phyloP scores from a whole-genome alignment of 2,888 invertebrate genomes.

The Cryptus viduatorius region DNA sequence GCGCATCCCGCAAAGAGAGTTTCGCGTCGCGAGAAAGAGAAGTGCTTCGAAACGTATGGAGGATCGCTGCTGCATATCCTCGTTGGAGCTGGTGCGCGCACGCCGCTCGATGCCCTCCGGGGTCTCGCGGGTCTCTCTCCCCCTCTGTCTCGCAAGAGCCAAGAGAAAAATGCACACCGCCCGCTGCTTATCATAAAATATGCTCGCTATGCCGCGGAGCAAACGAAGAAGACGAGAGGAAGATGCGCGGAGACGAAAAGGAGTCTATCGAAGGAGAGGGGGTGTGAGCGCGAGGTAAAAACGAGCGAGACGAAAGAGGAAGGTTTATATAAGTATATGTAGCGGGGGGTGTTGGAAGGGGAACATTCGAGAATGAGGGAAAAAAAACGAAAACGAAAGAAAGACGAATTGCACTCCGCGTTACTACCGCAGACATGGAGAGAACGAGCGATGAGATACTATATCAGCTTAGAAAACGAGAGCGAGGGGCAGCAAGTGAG shows the following conservation, averaged over 20 bases:
- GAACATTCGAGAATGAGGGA: not conserved
- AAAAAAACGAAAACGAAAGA: not conserved
- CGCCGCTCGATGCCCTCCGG: conserved; percentile 63
- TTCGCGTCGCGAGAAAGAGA: conserved; percentile 66
- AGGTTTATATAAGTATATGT: conserved; percentile 14
- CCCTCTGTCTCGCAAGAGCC: conserved; percentile 38
- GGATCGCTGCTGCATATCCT: conserved; percentile 17
- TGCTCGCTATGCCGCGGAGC: conserved; percentile 75
- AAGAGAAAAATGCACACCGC: conserved; percentile 75
- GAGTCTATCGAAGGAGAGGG: not conserved
- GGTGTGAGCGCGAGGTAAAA: conserved; percentile 19
- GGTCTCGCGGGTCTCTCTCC: conserved; percentile 39
- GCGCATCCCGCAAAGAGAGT: conserved; percentile 25
- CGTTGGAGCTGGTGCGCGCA: conserved; percentile 58
- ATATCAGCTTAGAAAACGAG: conserved; percentile 11
- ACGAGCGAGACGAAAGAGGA: conserved; percentile 55
- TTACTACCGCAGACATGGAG: not conserved
- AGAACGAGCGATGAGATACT: not conserved
- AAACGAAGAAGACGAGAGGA: conserved; percentile 35
- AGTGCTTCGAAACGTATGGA: conserved; percentile 14
- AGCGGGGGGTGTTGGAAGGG: not conserved
- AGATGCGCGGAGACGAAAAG: conserved; percentile 2
- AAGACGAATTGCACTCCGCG: not conserved
- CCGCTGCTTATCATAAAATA: conserved; percentile 84
- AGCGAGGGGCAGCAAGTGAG: not conserved